Evolutionary conservation across 2,888 invertebrate species (phyloP), one percentile per base, ranked within the genome.

Genomic region (Azorinus chamasolen): DNA sequence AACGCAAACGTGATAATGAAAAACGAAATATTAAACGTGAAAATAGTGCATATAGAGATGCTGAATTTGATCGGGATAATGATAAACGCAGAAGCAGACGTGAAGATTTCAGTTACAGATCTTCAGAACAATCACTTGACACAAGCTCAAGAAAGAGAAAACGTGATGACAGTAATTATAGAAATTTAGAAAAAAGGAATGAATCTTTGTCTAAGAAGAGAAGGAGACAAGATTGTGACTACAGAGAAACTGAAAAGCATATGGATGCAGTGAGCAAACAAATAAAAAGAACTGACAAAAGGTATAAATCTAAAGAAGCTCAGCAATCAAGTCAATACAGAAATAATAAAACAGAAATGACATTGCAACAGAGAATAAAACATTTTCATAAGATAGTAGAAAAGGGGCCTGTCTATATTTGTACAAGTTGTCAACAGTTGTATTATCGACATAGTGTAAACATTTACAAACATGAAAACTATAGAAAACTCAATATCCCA

Each of bases 301-400:
- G 20, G 46, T 20, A 20, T 46, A 20, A 46, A 20, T 18, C n/a
- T 46, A 46, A 20, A 18, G 46, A 46, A 46, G n/a, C n/a, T 46
- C n/a, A 20, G 20, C 18, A 46, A n/a, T 16, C 46, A 46, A 20
- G 20, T 18, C n/a, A 20, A 46, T 20, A 46, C n/a, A n/a, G n/a
- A n/a, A n/a, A n/a, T 46, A 46, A 18, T n/a, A 46, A 46, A 6
- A 20, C 46, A n/a, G n/a, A n/a, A 53, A 6, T 27, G 24, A 53
- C 25, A 53, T 27, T n/a, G 32, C 25, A 53, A 16, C 27, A 51
- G 27, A 27, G 54, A 54, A 64, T 64, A 50, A 25, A 64, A 43
- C 53, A 10, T 32, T 55, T 64, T 37, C 64, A 55, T 64, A 32
- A 55, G 32, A 64, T 46, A 53, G 64, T 64, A n/a, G 45, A 45